These are phyloP conservation scores for Lycaon pictus DNA, from an alignment of 2,113 vertebrate genomes.

Conservation along the genomic window DNA sequence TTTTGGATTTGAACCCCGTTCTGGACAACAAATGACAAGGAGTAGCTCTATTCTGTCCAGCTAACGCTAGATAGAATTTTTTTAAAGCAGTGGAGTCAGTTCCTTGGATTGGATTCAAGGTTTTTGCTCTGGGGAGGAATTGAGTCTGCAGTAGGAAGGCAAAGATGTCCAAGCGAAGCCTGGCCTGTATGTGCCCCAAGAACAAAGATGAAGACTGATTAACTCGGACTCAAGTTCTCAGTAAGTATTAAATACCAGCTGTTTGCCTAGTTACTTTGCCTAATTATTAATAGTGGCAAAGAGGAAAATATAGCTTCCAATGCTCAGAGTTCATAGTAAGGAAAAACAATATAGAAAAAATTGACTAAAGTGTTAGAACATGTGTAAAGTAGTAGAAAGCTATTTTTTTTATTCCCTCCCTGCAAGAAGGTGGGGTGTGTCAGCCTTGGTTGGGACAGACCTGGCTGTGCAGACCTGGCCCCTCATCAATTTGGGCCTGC, in stretches of 20 bases:
- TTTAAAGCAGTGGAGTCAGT: neutral
- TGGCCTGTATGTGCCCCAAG: neutral
- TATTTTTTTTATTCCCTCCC: neutral
- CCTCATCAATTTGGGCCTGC: neutral
- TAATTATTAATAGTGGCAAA: neutral
- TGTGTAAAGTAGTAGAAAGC: neutral
- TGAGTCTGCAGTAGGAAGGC: neutral
- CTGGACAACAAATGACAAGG: neutral
- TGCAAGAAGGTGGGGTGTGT: no score
- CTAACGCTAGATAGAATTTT: neutral
- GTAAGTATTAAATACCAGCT: neutral
- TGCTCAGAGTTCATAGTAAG: neutral
- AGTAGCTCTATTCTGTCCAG: neutral
- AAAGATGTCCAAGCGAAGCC: neutral
- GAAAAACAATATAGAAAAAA: neutral
- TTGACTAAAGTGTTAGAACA: neutral
- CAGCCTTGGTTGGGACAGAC: neutral
- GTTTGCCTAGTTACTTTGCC: neutral
- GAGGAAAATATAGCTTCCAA: neutral
- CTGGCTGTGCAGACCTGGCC: accelerated
- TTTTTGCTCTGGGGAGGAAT: slow-evolving; percentile 24
- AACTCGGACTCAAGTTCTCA: neutral
- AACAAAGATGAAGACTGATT: neutral
- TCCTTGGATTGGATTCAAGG: neutral
- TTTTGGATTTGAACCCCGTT: neutral